These are phyloP conservation scores for Hyposmocoma kahamanoa DNA, from an alignment of 1,140 invertebrate species.

Conservation along the genomic window DNA sequence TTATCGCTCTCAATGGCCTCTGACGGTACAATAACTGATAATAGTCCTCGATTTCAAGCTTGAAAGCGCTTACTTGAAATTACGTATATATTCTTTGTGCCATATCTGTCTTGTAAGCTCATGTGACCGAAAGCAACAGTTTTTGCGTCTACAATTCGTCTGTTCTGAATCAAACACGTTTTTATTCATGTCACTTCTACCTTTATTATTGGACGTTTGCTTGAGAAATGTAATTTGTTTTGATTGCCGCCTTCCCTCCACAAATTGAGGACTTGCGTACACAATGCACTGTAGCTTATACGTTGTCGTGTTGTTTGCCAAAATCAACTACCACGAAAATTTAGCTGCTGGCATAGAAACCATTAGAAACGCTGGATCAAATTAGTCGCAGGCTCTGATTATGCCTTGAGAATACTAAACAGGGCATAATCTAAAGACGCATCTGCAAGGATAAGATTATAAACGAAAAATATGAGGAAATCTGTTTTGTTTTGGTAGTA, in stretches of 20 bases:
- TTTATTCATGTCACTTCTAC: background rate
- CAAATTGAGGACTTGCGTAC: background rate
- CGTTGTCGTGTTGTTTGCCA: background rate
- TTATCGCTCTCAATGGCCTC: constrained; percentile 31
- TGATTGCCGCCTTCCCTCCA: background rate
- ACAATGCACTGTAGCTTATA: background rate
- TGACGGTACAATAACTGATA: constrained; percentile 20
- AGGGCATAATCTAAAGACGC: too few relatives aligned
- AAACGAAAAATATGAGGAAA: too few relatives aligned
- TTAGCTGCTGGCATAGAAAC: background rate
- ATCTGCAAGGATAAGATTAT: too few relatives aligned
- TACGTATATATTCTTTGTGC: too few relatives aligned
- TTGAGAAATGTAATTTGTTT: background rate
- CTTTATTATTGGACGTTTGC: background rate
- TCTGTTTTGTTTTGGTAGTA: too few relatives aligned
- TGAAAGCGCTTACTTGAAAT: too few relatives aligned
- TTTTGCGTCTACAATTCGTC: background rate
- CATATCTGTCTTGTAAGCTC: background rate
- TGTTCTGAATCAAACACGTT: too few relatives aligned
- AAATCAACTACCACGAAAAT: background rate
- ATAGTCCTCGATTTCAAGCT: constrained; percentile 20
- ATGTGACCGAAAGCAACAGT: background rate
- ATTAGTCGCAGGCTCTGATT: background rate
- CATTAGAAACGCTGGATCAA: constrained; percentile 1
- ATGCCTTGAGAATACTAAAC: background rate